Evolutionary conservation across 2,113 vertebrate genomes (phyloP).

Genomic region (Aviceda subcristata): DNA sequence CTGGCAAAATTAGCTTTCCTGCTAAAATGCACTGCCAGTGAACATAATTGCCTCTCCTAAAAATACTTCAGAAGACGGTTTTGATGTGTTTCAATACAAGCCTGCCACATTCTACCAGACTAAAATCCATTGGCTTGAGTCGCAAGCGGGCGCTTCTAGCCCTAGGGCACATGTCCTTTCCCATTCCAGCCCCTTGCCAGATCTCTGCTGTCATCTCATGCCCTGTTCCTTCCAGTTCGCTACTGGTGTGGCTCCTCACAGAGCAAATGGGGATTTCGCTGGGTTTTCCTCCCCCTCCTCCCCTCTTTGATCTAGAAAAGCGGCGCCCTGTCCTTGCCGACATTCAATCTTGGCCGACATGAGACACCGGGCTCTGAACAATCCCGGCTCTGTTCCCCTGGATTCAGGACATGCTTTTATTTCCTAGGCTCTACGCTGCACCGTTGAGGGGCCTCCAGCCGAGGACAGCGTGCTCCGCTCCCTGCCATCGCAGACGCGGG

Average conservation of each 20-base stretch:
- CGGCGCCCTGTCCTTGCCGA: not conserved
- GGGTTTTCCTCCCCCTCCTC: not conserved
- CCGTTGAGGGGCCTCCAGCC: not conserved
- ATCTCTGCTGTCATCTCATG: not conserved
- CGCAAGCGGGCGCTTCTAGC: not conserved
- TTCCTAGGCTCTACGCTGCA: not conserved
- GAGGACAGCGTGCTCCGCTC: not conserved
- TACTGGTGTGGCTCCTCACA: not conserved
- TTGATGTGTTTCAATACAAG: not conserved
- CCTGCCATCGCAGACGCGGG: fast-evolving
- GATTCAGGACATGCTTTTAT: not conserved
- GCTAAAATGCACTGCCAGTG: not conserved
- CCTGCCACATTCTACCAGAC: not conserved
- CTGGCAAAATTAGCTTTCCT: not conserved
- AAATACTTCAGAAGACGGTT: not conserved
- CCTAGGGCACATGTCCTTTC: not conserved
- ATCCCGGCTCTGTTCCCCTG: not conserved
- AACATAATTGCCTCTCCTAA: not conserved
- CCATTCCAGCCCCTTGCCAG: not conserved
- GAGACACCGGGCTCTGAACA: not conserved
- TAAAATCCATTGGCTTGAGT: not conserved
- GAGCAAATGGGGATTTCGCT: not conserved
- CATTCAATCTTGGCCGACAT: not conserved
- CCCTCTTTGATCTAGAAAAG: not conserved
- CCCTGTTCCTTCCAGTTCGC: not conserved